Evolutionary conservation across 1,140 invertebrate genomes (phyloP).

Genomic region (Aleiodes sp.): DNA sequence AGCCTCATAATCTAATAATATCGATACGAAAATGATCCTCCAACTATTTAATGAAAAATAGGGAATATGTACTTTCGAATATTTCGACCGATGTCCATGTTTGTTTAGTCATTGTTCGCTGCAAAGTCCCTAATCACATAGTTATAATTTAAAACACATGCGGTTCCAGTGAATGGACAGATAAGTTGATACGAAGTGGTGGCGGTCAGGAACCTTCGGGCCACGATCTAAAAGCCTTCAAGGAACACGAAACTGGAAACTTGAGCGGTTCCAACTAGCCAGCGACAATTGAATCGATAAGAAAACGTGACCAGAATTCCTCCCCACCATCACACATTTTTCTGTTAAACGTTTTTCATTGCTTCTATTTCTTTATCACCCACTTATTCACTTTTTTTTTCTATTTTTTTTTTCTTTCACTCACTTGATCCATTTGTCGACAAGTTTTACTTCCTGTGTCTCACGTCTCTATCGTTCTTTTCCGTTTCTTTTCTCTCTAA

Average conservation of each 20-base stretch:
- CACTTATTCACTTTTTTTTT: not conserved
- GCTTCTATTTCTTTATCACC: not conserved
- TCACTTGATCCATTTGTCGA: conserved; percentile 19
- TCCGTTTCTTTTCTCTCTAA: not conserved
- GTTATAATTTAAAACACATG: not conserved
- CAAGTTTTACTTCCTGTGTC: conserved; percentile 5
- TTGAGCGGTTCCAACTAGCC: conserved; percentile 27
- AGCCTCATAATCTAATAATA: no score
- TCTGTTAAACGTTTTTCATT: not conserved
- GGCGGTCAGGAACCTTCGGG: conserved; percentile 12
- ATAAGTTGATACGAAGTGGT: conserved; percentile 27
- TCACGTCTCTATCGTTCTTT: not conserved
- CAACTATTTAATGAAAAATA: no score
- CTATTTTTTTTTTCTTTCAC: not conserved
- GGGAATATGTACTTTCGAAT: no score
- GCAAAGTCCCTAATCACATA: not conserved
- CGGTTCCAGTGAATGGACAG: not conserved
- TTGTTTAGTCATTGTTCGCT: no score
- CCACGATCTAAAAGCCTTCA: conserved; percentile 28
- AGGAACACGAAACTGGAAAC: conserved; percentile 30
- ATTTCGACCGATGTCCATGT: no score
- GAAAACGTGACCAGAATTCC: conserved; percentile 25
- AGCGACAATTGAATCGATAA: conserved; percentile 32
- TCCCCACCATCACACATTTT: not conserved
- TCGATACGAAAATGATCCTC: no score